Base-by-base conservation (phyloP, 2,797 vertebrate genomes). In the Microctenopoma steveboyesi region DNA sequence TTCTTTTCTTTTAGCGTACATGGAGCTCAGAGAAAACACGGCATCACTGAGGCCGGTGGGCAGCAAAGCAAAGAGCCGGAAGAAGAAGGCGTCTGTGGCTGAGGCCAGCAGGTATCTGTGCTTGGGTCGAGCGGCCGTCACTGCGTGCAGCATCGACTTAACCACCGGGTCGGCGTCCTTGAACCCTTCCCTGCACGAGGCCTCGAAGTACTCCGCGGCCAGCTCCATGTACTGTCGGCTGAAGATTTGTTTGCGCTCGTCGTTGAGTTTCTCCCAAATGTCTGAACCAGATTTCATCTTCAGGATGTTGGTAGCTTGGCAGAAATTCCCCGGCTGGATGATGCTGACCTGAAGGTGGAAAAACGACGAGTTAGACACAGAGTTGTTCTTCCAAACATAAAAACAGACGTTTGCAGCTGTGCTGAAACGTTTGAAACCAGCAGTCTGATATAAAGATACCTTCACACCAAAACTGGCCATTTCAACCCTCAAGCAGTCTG, bases 381-480 rank as follows among this genome's bases (percentile, higher is more conserved):
- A 12, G 12, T 10, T 39, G 37, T 14, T 2, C 40, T 42, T 15
- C 40, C 13, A 4, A 14, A 42, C 13, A 42, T 8, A 42, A 10
- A 42, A 3, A 15, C 10, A 15, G 10, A 9, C 12, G 37, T 39
- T 39, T 39, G 37, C 37, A 33, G 30, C 30, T 33, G 30, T 33
- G 7, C 30, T 33, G 7, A 33, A 33, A n/a, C n/a, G n/a, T n/a
- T n/a, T n/a, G n/a, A n/a, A n/a, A n/a, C n/a, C n/a, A n/a, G n/a
- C n/a, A n/a, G n/a, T n/a, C n/a, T n/a, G n/a, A n/a, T n/a, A n/a
- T n/a, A n/a, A n/a, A n/a, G n/a, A 79, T 81, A 95, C 94, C 93
- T 82, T 89, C 1, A 96, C 93, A 8, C 91, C 94, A 64, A 95
- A 95, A 58, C 89, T 92, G 82, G 86, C 92, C 94, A 94, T 94